A percentile compares a stretch with the other conserved stretches of the same genome.
phyloP scores from a whole-genome alignment of 2,888 invertebrate genomes.

The Mystacides longicornis region DNA sequence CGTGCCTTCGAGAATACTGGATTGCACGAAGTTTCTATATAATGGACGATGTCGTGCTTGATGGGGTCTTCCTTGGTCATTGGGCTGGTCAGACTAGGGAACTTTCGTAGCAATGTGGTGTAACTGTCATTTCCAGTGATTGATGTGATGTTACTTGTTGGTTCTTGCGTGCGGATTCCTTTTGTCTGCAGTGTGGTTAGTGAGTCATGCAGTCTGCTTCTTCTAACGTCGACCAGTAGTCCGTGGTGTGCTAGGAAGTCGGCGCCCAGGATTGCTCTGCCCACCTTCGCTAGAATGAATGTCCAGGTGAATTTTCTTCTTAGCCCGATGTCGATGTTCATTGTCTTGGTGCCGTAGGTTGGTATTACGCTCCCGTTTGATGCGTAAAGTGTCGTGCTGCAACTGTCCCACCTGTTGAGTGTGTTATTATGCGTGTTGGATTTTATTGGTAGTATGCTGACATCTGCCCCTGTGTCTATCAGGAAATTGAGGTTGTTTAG shows the following conservation, averaged over 20 bases:
- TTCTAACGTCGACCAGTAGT: background rate
- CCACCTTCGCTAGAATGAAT: background rate
- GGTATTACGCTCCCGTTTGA: background rate
- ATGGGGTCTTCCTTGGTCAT: background rate
- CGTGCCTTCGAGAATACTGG: background rate
- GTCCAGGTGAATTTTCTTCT: conserved; percentile 3
- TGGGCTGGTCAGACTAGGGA: background rate
- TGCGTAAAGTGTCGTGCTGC: background rate
- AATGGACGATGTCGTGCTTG: background rate
- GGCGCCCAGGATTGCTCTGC: background rate
- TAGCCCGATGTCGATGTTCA: background rate
- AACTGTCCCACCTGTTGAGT: too few relatives aligned
- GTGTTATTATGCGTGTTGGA: background rate
- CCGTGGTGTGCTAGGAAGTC: background rate
- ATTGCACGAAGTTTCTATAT: background rate
- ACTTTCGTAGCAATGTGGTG: background rate
- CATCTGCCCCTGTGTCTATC: background rate
- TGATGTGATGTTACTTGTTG: background rate
- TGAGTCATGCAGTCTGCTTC: background rate
- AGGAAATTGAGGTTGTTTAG: background rate
- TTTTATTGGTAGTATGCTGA: background rate
- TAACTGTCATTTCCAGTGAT: background rate
- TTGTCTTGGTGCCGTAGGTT: background rate
- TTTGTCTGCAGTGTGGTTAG: background rate
- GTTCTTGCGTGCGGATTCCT: background rate